phyloP scores from a whole-genome alignment of 1,140 invertebrate genomes.

The Ceratina calcarata region DNA sequence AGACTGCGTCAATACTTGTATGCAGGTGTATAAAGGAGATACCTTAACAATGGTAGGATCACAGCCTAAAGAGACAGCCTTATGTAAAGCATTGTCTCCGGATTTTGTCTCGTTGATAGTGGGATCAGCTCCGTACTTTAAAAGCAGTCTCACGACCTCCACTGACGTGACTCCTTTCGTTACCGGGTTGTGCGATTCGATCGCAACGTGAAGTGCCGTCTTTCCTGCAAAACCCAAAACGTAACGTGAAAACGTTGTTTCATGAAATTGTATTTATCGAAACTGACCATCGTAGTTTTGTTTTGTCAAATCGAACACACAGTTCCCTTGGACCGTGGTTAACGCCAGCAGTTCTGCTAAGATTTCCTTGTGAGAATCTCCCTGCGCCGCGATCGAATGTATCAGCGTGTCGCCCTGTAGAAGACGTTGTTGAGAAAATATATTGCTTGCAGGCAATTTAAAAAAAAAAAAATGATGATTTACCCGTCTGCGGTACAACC shows the following conservation, averaged over 20 bases:
- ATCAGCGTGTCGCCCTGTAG: conserved; percentile 71
- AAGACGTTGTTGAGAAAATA: no score
- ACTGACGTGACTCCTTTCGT: conserved; percentile 46
- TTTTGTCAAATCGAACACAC: conserved; percentile 69
- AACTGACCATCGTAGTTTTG: conserved; percentile 72
- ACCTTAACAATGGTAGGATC: conserved; percentile 71
- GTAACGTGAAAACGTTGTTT: no score
- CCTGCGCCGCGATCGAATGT: conserved; percentile 66
- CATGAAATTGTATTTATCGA: no score
- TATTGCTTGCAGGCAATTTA: no score
- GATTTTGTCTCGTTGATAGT: conserved; percentile 61
- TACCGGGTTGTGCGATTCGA: conserved; percentile 62
- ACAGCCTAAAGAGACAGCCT: conserved; percentile 61
- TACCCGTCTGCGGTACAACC: conserved; percentile 63
- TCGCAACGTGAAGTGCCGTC: conserved; percentile 71
- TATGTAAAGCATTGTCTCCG: conserved; percentile 70
- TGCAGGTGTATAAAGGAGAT: no score
- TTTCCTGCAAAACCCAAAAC: conserved; percentile 63
- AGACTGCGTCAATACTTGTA: no score
- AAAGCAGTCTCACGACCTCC: conserved; percentile 57
- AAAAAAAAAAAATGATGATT: conserved; percentile 5
- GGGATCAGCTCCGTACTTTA: conserved; percentile 68
- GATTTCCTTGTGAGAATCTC: conserved; percentile 64
- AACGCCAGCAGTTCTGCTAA: conserved; percentile 68
- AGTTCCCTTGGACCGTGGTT: conserved; percentile 64